Base-by-base conservation (phyloP, 2,797 vertebrate genomes). In the Euphonia xanthogaster region DNA sequence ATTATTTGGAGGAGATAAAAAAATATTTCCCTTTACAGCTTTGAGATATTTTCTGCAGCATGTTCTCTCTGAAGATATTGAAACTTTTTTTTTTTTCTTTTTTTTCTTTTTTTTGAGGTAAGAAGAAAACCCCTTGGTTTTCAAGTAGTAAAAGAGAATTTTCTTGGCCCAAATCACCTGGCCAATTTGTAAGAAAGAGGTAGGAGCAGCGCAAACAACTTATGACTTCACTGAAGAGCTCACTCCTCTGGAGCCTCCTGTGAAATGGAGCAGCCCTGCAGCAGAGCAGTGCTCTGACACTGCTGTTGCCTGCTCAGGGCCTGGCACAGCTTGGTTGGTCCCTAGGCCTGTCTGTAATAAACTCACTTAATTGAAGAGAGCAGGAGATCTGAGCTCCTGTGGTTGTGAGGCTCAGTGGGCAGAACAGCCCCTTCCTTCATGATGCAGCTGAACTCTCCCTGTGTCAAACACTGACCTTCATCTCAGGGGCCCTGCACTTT, bases 401-500 rank as follows among this genome's bases (percentile, higher is more conserved):
- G 20, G 48, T 11, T 17, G 23, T 35, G 80, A 30, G 73, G 78
- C 71, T 88, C 5, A 0, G 68, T 39, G 87, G 78, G 82, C 87
- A 82, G 73, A 94, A 42, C 89, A 61, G 73, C 86, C 71, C 57
- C 70, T 81, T 72, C 61, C 75, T 48, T 44, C 31, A 1, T 10
- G 42, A 14, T 0, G 47, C 87, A 78, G 89, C 90, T 57, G 73
- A 79, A 30, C 81, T 53, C 58, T 51, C 63, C 86, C 68, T 60
- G 47, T 92, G 86, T 89, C 1, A 1, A 89, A 15, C 74, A 35
- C 61, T 94, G 94, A 97, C 95, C 96, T 92, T 83, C 27, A 14
- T 88, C 95, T 94, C 79, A 15, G 39, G 93, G 88, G 86, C 89
- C 87, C 91, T 93, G 94, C 91, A 90, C 93, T 88, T 88, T 30